These are phyloP conservation scores for Micropoecilia bifurca DNA, from an alignment of 2,797 vertebrate species.

Conservation along the genomic window DNA sequence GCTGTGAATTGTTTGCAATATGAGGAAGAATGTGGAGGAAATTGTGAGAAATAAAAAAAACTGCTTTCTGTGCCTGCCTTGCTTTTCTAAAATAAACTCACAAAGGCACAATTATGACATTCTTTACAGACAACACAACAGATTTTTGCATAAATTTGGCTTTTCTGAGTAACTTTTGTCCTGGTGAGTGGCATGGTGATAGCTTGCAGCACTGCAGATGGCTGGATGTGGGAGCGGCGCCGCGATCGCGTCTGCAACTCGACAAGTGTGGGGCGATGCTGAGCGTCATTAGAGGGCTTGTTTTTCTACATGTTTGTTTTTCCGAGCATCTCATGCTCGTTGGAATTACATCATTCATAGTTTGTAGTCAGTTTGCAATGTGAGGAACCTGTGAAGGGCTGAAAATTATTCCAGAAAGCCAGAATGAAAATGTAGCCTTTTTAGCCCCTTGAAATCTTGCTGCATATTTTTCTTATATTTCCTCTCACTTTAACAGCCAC, in stretches of 20 bases:
- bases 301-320: constrained; percentile 39
- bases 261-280: constrained; percentile 46
- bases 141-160: constrained; percentile 68
- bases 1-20: constrained; percentile 62
- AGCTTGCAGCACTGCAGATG: constrained; percentile 70
- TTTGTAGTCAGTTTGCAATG: constrained; percentile 60
- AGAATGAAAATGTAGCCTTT: constrained; percentile 37
- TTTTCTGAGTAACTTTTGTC: constrained; percentile 59
- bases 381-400: constrained; percentile 61
- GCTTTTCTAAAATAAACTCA: constrained; percentile 22
- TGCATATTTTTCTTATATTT: constrained; percentile 32
- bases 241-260: constrained; percentile 54
- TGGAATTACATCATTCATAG: constrained; percentile 62
- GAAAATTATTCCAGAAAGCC: constrained; percentile 53
- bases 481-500: constrained; percentile 23
- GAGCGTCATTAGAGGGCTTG: constrained; percentile 42
- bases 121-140: constrained; percentile 60
- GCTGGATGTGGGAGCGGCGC: constrained; percentile 57
- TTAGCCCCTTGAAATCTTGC: constrained; percentile 15
- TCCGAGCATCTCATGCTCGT: constrained; percentile 29
- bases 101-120: constrained; percentile 39
- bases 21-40: constrained; percentile 48
- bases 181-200: constrained; percentile 60
- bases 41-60: constrained; percentile 40
- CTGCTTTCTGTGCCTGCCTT: constrained; percentile 18